phyloP scores from a whole-genome alignment of 2,113 vertebrate species.

The Nansenia antarctica region DNA sequence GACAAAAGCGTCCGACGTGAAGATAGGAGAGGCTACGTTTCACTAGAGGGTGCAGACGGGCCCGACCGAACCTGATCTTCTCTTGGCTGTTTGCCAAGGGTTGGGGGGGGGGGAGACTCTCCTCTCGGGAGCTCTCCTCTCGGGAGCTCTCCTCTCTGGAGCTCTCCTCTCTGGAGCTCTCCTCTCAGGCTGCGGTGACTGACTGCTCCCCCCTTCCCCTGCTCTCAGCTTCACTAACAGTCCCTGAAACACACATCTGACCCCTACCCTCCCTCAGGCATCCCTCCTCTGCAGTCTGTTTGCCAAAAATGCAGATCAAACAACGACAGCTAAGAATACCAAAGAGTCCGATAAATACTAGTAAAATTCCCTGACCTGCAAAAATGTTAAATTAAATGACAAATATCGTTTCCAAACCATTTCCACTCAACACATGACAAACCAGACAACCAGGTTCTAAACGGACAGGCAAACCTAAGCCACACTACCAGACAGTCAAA shows the following conservation, averaged over 20 bases:
- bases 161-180: constrained; percentile 1
- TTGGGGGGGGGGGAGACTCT: constrained; percentile 6
- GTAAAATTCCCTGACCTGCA: no score
- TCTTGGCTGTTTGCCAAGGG: constrained; percentile 18
- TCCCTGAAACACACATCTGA: constrained; percentile 48
- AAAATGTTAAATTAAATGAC: no score
- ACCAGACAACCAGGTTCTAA: no score
- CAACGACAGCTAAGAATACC: constrained; percentile 49
- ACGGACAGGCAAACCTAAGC: background rate
- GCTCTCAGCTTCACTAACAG: constrained; percentile 53
- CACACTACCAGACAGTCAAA: no score
- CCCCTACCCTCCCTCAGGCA: constrained; percentile 50
- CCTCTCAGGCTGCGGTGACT: constrained; percentile 34
- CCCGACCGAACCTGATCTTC: constrained; percentile 10
- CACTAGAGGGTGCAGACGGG: constrained; percentile 19
- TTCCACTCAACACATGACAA: no score
- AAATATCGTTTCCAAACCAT: no score
- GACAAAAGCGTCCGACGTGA: no score
- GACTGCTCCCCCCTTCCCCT: constrained; percentile 29
- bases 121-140: constrained; percentile 4
- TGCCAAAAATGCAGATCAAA: constrained; percentile 56
- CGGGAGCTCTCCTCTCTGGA: background rate
- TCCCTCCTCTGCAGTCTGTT: constrained; percentile 49
- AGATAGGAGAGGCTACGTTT: background rate
- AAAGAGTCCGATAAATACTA: constrained; percentile 38